Conservation (phyloP, 2,113 vertebrate genomes). For the Elephantulus edwardii region DNA sequence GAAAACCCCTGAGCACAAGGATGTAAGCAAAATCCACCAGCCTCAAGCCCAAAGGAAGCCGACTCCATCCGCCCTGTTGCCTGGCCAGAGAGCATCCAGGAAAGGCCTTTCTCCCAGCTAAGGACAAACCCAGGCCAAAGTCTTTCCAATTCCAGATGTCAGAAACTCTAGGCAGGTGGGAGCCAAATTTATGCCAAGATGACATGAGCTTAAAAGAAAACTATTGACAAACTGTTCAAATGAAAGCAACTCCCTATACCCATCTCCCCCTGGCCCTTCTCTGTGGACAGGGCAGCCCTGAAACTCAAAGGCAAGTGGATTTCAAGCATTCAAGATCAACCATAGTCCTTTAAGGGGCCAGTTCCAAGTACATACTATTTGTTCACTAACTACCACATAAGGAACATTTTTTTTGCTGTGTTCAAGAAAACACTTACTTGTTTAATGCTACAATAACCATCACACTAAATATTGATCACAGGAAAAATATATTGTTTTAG, state of each 20-base stretch:
- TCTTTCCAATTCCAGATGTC: background rate
- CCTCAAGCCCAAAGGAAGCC: background rate
- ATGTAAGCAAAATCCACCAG: background rate
- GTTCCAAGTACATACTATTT: background rate
- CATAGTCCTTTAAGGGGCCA: background rate
- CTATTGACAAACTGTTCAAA: background rate
- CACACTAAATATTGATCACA: constrained; percentile 29
- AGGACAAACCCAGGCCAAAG: background rate
- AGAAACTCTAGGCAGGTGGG: background rate
- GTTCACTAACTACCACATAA: constrained; percentile 32
- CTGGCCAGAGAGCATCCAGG: background rate
- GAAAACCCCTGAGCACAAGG: constrained; percentile 2
- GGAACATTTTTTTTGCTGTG: constrained; percentile 3
- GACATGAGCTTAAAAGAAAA: constrained; percentile 30
- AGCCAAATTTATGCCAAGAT: constrained; percentile 19
- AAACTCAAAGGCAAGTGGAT: background rate
- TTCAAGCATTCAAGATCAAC: background rate
- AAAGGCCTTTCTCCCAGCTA: background rate
- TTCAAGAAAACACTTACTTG: constrained; percentile 11
- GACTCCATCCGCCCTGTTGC: background rate
- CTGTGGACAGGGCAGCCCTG: background rate
- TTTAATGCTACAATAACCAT: constrained; percentile 23
- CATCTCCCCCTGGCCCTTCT: background rate
- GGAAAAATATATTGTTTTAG: background rate
- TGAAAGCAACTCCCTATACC: background rate